Evolutionary conservation across 2,888 invertebrate genomes (phyloP).

Genomic region (Protophormia terraenovae): DNA sequence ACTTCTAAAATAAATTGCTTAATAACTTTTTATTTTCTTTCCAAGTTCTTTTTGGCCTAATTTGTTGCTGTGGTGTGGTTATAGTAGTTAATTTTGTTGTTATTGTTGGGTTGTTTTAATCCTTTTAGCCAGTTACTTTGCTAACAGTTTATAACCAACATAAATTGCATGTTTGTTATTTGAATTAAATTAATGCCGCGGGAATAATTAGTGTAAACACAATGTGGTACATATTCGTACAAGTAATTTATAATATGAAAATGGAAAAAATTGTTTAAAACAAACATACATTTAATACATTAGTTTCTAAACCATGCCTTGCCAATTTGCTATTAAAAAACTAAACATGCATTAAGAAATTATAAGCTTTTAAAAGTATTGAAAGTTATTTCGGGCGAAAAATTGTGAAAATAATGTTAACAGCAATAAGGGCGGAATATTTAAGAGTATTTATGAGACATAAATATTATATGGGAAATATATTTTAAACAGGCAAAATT

Average conservation of each 20-base stretch:
- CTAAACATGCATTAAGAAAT: not conserved
- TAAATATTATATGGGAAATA: no score
- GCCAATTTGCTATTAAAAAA: not conserved
- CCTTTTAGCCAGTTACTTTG: not conserved
- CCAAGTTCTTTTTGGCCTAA: not conserved
- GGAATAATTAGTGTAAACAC: constrained; percentile 46
- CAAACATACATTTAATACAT: not conserved
- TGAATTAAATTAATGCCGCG: constrained; percentile 39
- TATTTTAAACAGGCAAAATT: no score
- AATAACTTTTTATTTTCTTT: not conserved
- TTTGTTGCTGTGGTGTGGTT: not conserved
- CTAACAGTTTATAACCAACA: not conserved
- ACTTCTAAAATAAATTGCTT: not conserved
- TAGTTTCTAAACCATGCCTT: not conserved
- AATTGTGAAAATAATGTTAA: not conserved
- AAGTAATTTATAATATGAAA: constrained; percentile 21
- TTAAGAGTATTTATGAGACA: no score
- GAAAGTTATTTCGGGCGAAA: not conserved
- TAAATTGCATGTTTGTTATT: constrained; percentile 38
- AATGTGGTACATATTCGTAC: not conserved
- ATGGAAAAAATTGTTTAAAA: not conserved
- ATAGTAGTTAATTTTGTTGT: not conserved
- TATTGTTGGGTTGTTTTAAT: not conserved
- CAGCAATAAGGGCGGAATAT: not conserved
- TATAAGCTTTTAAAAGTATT: constrained; percentile 19